Percentiles rank a stretch among this genome's conserved stretches.
Evolutionary conservation across 2,888 invertebrate species (phyloP).

Genomic region (Gnatocerus cornutus): DNA sequence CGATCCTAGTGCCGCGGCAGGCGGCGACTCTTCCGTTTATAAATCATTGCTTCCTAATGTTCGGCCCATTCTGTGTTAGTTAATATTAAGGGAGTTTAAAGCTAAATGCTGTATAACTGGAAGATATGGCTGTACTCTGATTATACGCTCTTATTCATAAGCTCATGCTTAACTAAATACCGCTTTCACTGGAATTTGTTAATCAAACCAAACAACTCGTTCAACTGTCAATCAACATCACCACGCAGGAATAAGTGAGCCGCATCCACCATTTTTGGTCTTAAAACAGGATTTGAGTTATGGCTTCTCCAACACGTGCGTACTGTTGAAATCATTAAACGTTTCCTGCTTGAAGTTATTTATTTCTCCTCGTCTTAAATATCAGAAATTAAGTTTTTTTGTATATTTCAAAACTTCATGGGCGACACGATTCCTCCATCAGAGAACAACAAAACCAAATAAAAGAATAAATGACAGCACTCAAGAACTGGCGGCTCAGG

Average conservation of each 20-base stretch:
- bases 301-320: no score
- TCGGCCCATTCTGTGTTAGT: slow-evolving; percentile 59
- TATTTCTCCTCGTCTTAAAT: no score
- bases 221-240: slow-evolving; percentile 38
- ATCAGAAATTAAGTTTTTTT: no score
- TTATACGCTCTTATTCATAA: slow-evolving; percentile 34
- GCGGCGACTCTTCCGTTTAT: slow-evolving; percentile 50
- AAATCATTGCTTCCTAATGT: slow-evolving; percentile 59
- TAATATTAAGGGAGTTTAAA: slow-evolving; percentile 56
- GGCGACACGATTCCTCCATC: no score
- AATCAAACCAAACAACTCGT: slow-evolving; percentile 36
- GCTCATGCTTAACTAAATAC: slow-evolving; percentile 15
- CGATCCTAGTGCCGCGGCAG: slow-evolving; percentile 26
- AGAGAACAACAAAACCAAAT: no score
- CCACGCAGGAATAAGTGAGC: not conserved
- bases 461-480: no score
- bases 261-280: no score
- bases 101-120: slow-evolving; percentile 30
- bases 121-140: slow-evolving; percentile 32
- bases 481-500: no score
- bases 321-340: no score
- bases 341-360: no score
- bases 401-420: no score
- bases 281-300: no score
- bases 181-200: slow-evolving; percentile 22